Conservation (phyloP, 2,797 vertebrate species). For the Cuculus canorus region DNA sequence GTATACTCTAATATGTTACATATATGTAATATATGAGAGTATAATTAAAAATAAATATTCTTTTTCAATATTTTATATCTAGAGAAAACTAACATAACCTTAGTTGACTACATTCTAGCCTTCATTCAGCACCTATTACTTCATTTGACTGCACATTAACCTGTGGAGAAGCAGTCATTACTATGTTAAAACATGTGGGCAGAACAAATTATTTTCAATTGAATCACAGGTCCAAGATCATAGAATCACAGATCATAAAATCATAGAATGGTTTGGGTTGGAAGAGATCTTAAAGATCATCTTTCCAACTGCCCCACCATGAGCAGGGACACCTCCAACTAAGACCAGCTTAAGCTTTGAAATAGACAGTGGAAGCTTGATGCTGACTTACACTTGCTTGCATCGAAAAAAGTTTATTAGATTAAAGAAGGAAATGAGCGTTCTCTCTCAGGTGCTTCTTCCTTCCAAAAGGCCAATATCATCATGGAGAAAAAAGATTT, state of each 20-base stretch:
- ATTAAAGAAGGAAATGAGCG: not conserved
- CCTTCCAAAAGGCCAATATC: not conserved
- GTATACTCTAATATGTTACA: not conserved
- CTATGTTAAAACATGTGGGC: not conserved
- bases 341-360: not conserved
- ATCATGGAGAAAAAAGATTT: not conserved
- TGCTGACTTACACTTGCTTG: not conserved
- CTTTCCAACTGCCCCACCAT: no score
- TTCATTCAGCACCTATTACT: not conserved
- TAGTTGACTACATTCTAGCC: not conserved
- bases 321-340: no score
- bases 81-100: not conserved
- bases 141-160: not conserved
- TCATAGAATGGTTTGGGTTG: no score
- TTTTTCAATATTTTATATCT: not conserved
- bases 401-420: not conserved
- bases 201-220: not conserved
- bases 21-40: not conserved
- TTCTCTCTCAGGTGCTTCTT: not conserved
- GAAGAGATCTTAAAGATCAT: no score
- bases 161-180: not conserved
- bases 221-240: not conserved
- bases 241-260: no score
- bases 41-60: not conserved
- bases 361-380: not conserved